These are phyloP conservation scores for Syncerus caffer DNA, from an alignment of 2,797 vertebrate species.

Conservation along the genomic window DNA sequence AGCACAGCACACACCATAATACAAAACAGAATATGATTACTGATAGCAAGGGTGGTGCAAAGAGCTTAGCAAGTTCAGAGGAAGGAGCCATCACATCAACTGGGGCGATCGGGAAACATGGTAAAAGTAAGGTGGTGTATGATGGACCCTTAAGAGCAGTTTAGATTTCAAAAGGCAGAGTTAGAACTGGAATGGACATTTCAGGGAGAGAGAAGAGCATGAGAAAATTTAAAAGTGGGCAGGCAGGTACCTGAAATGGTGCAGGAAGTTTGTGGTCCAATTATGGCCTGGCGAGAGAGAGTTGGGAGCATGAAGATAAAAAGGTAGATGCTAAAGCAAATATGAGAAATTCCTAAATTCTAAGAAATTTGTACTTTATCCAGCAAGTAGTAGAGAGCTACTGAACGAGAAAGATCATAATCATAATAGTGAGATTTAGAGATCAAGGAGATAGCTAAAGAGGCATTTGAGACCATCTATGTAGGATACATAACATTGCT, in stretches of 20 bases:
- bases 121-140: not conserved
- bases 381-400: not conserved
- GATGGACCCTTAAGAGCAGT: not conserved
- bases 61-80: not conserved
- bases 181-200: not conserved
- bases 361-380: not conserved
- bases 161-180: not conserved
- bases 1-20: not conserved
- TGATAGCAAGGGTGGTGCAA: not conserved
- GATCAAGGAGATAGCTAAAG: not conserved
- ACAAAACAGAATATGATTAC: not conserved
- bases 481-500: not conserved
- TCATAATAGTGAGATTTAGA: not conserved
- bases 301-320: not conserved
- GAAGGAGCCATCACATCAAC: not conserved
- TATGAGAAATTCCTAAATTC: not conserved
- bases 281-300: not conserved
- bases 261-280: not conserved
- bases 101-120: not conserved
- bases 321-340: not conserved
- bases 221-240: not conserved
- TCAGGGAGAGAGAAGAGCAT: not conserved
- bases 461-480: not conserved
- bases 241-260: not conserved
- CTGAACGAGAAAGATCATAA: not conserved